Base-by-base conservation (phyloP, 2,888 invertebrate genomes). In the Anthophora plumipes region DNA sequence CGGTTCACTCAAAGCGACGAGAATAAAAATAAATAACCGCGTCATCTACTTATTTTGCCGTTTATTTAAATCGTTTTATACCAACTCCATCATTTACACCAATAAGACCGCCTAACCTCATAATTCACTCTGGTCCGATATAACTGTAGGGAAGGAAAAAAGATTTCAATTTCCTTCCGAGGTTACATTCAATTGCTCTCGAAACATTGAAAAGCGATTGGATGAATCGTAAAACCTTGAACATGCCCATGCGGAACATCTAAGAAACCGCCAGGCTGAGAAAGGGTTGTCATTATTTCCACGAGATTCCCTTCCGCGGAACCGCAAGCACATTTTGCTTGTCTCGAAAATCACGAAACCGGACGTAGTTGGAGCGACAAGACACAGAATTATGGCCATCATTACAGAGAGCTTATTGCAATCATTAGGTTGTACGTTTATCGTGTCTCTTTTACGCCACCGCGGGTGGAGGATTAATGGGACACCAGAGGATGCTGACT, bases 341-440 rank as follows among this genome's bases (percentile, higher is more conserved):
- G 0, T 17, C 1, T 17, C 57, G 55, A 54, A 61, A 71, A 78
- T 76, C 52, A 31, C 31, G 52, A 63, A 60, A 61, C 69, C 37
- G 63, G 82, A 77, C 55, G 69, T 70, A 60, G 77, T 74, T 61
- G 72, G 22, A 66, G 25, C 46, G 60, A 12, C 54, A 39, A 11
- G 50, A 25, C 25, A 39, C 22, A 25, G 43, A 77, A 41, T 59
- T 54, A 41, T 75, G 48, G 72, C 60, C 41, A n/a, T 70, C 59
- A 59, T 85, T 81, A 54, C 12, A n/a, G 12, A 3, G 20, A 46
- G 50, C 67, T 66, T 66, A 68, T 75, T 48, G 64, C 66, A 17
- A 57, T 48, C 55, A 69, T 76, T 57, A 59, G 43, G 20, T 54
- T 20, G 41, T 17, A 25, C 41, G 57, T 57, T 76, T 39, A 46